Base-by-base conservation (phyloP, 2,797 vertebrate genomes). In the Sebastes matsubarae region DNA sequence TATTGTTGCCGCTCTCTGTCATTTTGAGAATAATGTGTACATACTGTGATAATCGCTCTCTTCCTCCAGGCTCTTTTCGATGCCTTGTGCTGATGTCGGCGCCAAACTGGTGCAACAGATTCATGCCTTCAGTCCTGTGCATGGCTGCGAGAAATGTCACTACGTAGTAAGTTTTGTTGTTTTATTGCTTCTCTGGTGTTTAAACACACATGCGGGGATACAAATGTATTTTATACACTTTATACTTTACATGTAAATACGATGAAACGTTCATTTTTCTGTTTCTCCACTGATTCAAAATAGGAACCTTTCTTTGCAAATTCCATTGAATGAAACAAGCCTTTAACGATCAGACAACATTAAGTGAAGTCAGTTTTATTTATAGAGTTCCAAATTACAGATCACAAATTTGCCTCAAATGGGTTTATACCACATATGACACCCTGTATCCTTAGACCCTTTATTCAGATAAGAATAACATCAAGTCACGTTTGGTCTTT, bases 31-130 rank as follows among this genome's bases (percentile, higher is more conserved):
- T 54, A 79, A 55, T 52, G 70, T 65, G 27, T 27, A 30, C 30
- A 24, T 20, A 27, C 65, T 84, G 68, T 73, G 54, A 61, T 55
- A 70, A 67, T 60, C 36, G 36, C 18, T 64, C 38, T 72, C 8
- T 69, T 59, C 13, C 52, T 72, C 8, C 74, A 86, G 84, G 81
- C 69, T 83, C 34, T 80, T 83, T 20, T 66, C 27, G 25, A 20
- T 61, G 55, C 76, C 68, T 42, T 83, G 85, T 69, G 24, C 57
- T 69, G 80, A 87, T 0, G n/a, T 89, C 20, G 10, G 10, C 12
- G 25, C 16, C 52, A 77, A 60, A 74, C 75, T 83, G 54, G 50
- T 85, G 46, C 38, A 38, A 2, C 88, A 87, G 76, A 82, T 87
- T 61, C 30, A 32, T 57, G 71, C 34, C 20, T 89, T 65, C 52